Evolutionary conservation across 2,113 vertebrate species (phyloP).

Genomic region (Fregetta grallaria): DNA sequence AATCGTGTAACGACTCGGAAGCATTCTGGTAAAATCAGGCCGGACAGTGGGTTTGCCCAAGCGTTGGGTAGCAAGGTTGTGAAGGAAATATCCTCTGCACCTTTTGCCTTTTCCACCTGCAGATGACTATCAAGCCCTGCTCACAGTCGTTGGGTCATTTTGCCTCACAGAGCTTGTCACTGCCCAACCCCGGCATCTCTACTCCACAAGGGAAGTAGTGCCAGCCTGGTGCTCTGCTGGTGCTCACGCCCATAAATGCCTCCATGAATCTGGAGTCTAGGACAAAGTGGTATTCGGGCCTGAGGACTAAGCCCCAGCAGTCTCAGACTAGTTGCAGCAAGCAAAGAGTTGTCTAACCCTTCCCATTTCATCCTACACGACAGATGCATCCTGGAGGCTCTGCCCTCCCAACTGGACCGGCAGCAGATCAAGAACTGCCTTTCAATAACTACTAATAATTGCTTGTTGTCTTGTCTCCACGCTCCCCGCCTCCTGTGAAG

Average conservation of each 20-base stretch:
- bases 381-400: neutral
- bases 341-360: neutral
- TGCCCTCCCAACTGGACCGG: accelerated
- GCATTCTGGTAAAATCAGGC: neutral
- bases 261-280: neutral
- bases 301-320: neutral
- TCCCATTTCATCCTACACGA: neutral
- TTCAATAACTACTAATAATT: neutral
- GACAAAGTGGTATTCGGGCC: neutral
- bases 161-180: neutral
- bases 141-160: neutral
- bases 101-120: neutral
- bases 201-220: neutral
- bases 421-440: neutral
- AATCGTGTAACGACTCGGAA: accelerated
- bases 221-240: neutral
- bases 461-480: neutral
- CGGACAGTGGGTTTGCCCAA: neutral
- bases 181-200: accelerated
- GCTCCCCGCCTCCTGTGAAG: neutral
- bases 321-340: neutral
- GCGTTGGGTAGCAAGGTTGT: neutral
- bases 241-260: neutral
- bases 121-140: too few species aligned
- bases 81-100: neutral